Evolutionary conservation across 1,140 invertebrate species (phyloP).

Genomic region (Macrocentrus cingulum): DNA sequence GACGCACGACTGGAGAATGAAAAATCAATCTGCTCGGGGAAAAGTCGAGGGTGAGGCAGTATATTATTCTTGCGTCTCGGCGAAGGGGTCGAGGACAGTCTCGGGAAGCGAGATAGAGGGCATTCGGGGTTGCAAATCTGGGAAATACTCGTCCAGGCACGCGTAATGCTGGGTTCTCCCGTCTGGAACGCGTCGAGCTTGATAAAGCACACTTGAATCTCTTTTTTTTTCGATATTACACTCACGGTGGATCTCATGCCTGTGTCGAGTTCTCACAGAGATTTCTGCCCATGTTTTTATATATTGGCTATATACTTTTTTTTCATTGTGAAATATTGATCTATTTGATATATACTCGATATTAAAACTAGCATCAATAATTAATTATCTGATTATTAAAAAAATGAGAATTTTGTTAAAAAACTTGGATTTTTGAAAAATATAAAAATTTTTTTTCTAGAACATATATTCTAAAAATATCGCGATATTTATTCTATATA

Average conservation of each 20-base stretch:
- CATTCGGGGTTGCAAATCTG: conserved; percentile 54
- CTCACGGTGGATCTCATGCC: neutral
- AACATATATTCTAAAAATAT: too few species aligned
- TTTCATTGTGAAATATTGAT: too few species aligned
- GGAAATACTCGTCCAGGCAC: conserved; percentile 52
- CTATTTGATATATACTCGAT: too few species aligned
- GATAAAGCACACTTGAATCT: conserved; percentile 56
- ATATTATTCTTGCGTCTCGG: conserved; percentile 48
- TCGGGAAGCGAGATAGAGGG: conserved; percentile 32
- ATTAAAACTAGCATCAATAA: too few species aligned
- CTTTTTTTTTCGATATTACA: conserved; percentile 28
- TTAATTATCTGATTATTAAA: too few species aligned
- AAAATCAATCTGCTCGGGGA: conserved; percentile 5
- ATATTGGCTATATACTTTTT: too few species aligned
- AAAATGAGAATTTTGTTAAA: too few species aligned
- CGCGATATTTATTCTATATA: too few species aligned
- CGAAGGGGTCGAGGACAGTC: conserved; percentile 19
- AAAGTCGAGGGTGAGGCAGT: conserved; percentile 24
- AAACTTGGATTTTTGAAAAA: too few species aligned
- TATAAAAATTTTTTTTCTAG: too few species aligned
- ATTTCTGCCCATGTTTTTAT: neutral
- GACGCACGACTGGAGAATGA: too few species aligned
- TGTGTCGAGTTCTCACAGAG: neutral
- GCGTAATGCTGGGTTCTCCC: conserved; percentile 47
- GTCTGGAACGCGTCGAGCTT: conserved; percentile 40